phyloP scores from a whole-genome alignment of 2,888 invertebrate genomes.

The Lepidochrysops patricia region DNA sequence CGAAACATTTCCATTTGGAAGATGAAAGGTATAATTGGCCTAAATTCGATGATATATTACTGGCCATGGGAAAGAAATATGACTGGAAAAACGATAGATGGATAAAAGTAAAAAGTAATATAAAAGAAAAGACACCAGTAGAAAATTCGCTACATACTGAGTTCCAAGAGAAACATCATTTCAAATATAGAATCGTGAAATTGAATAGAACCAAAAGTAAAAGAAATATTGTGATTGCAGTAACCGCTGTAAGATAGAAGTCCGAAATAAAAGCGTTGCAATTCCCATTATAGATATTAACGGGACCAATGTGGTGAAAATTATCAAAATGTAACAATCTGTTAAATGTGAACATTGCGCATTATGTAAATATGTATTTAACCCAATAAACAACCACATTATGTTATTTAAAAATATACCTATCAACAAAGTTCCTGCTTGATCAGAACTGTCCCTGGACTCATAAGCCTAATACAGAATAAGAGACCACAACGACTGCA shows the following conservation, averaged over 20 bases:
- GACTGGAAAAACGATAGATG: constrained; percentile 69
- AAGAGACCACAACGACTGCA: too few species aligned
- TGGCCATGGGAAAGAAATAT: constrained; percentile 55
- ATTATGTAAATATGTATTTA: too few species aligned
- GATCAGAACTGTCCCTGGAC: too few species aligned
- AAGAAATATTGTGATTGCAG: constrained; percentile 61
- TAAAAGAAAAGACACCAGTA: constrained; percentile 27
- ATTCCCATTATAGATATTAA: constrained; percentile 41
- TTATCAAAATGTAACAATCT: neutral
- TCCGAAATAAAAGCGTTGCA: neutral
- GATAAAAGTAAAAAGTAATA: constrained; percentile 59
- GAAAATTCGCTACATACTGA: constrained; percentile 30
- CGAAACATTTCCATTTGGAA: neutral
- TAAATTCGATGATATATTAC: constrained; percentile 57
- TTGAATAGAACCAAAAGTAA: constrained; percentile 58
- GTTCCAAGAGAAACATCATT: constrained; percentile 54
- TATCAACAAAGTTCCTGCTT: too few species aligned
- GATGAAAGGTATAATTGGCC: constrained; percentile 39
- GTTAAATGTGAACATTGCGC: neutral
- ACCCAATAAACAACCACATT: too few species aligned
- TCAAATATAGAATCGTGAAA: constrained; percentile 60
- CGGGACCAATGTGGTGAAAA: constrained; percentile 56
- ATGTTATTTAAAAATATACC: neutral
- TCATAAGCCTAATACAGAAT: too few species aligned
- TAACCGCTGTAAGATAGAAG: constrained; percentile 62